These are phyloP conservation scores for Dipodomys merriami DNA, from an alignment of 2,113 vertebrate species.

Conservation along the genomic window DNA sequence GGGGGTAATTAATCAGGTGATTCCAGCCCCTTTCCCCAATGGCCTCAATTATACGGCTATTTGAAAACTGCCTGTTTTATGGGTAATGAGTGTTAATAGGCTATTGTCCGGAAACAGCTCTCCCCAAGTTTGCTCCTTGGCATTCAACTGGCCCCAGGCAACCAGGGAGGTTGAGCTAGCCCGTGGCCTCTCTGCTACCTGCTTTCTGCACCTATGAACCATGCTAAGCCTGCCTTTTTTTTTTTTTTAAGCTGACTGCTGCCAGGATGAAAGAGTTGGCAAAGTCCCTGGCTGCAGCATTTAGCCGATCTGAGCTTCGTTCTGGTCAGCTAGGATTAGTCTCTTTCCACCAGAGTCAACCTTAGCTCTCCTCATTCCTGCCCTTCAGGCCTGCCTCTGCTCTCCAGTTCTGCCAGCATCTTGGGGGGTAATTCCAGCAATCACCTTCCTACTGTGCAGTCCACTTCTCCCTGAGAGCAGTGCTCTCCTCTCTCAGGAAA, in stretches of 20 bases:
- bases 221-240: background rate
- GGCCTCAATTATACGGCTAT: constrained; percentile 72
- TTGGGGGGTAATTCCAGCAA: background rate
- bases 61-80: constrained; percentile 72
- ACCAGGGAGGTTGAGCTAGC: too few species aligned
- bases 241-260: background rate
- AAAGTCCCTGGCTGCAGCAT: background rate
- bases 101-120: constrained; percentile 58
- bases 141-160: background rate
- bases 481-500: background rate
- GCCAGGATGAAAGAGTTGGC: background rate
- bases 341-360: background rate
- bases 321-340: background rate
- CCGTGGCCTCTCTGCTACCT: background rate
- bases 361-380: background rate
- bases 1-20: constrained; percentile 67
- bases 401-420: background rate
- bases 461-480: background rate
- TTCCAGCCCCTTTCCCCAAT: constrained; percentile 55
- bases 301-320: background rate
- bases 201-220: background rate
- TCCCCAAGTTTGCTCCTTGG: constrained; percentile 8
- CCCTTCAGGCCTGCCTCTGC: background rate
- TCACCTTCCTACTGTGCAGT: too few species aligned
- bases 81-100: constrained; percentile 75